Evolutionary conservation across 1,140 invertebrate species (phyloP).

Genomic region (Neodiprion pinetum): DNA sequence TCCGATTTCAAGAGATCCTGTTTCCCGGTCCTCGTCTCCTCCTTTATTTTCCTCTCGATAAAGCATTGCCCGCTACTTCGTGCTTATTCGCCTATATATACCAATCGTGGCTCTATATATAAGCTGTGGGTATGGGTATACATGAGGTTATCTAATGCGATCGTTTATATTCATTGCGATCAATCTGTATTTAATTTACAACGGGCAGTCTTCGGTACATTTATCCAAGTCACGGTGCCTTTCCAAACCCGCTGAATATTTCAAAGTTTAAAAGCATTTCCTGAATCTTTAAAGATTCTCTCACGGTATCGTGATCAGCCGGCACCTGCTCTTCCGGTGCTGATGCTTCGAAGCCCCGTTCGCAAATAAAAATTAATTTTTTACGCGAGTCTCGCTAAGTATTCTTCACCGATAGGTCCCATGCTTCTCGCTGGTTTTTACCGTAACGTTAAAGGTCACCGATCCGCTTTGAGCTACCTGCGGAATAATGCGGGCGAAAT

Average conservation of each 20-base stretch:
- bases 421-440: neutral
- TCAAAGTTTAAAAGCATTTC: conserved; percentile 2
- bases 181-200: conserved; percentile 6
- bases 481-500: neutral
- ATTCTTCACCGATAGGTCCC: neutral
- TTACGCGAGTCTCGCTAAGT: neutral
- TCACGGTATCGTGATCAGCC: neutral
- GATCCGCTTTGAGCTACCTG: neutral
- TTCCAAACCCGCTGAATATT: neutral
- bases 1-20: neutral
- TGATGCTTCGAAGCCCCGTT: neutral
- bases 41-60: conserved; percentile 1
- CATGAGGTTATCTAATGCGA: neutral
- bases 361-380: neutral
- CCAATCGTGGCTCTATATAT: neutral
- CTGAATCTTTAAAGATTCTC: neutral
- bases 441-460: neutral
- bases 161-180: conserved; percentile 1
- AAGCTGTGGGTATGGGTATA: no score
- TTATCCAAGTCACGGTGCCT: neutral
- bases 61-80: neutral
- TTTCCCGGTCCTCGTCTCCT: neutral
- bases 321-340: neutral
- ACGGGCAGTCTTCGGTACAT: neutral
- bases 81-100: neutral